Base-by-base conservation (phyloP, 1,140 invertebrate species). In the Lucilia sericata region DNA sequence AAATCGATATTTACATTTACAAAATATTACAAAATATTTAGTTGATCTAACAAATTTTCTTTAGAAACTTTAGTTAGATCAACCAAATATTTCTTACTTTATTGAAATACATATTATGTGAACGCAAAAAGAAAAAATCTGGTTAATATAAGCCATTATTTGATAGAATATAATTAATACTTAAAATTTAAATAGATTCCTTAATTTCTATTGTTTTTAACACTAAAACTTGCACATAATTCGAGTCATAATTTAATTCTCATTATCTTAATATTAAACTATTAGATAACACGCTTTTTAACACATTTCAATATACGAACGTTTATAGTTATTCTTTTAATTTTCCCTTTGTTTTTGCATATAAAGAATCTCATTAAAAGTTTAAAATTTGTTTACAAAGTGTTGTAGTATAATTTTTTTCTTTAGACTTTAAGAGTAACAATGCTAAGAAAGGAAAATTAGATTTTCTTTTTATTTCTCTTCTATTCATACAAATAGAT, bases 401-500 rank as follows among this genome's bases (percentile, higher is more conserved):
- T 42, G 2, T 42, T 42, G 42, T 42, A 7, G 42, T 8, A 10
- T 42, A 42, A 42, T 55, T 55, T 55, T 55, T 49, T 49, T 49
- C 51, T 17, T 55, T 55, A 42, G 42, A 17, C 51, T 55, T 55
- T 12, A 55, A 17, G 12, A 55, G 4, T 2, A 55, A 55, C 51
- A 55, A 55, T 55, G 13, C 51, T 7, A 55, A 70, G 65, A 70
- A 70, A 70, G 65, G 65, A 70, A 70, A 70, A 70, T 70, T 70
- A 70, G 19, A 70, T 70, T 70, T 70, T 70, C 65, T 70, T 70
- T 70, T 70, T 70, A 21, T 12, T 65, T 21, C 14, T 1, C 14
- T 60, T 60, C 55, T 60, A 60, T 60, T 60, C 2, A 60, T 42
- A 42, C 5, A 10, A 7, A 8, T 7, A 42, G 7, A 42, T 42